Percentiles rank a stretch among this genome's conserved stretches.
Conservation (phyloP, 2,797 vertebrate genomes). For the Leptoclinus maculatus region DNA sequence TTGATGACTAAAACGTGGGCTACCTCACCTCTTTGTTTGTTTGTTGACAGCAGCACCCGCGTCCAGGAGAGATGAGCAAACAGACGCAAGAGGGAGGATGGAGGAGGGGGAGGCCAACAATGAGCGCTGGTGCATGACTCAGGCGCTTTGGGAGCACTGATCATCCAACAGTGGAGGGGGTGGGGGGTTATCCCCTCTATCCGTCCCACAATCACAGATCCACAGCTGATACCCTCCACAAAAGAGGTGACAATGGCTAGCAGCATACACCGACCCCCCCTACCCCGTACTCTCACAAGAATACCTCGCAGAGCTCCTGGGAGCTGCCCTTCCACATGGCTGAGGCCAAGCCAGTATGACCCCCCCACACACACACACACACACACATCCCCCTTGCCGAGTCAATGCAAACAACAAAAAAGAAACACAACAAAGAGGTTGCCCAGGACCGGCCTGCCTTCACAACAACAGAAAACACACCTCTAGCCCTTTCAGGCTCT, state of each 20-base stretch:
- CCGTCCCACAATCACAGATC: slow-evolving; percentile 68
- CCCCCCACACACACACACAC: not conserved
- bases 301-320: slow-evolving; percentile 71
- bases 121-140: slow-evolving; percentile 63
- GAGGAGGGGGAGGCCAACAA: slow-evolving; percentile 54
- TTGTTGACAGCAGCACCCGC: slow-evolving; percentile 20
- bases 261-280: slow-evolving; percentile 45
- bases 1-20: not conserved
- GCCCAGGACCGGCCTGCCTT: slow-evolving; percentile 31
- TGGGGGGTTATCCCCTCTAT: slow-evolving; percentile 66
- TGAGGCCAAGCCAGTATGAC: slow-evolving; percentile 54
- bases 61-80: slow-evolving; percentile 46
- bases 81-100: slow-evolving; percentile 28
- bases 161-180: slow-evolving; percentile 44
- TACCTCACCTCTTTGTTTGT: slow-evolving; percentile 20
- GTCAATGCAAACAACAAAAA: slow-evolving; percentile 47
- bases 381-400: slow-evolving; percentile 60
- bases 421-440: slow-evolving; percentile 74
- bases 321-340: slow-evolving; percentile 79
- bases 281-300: slow-evolving; percentile 66
- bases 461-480: slow-evolving; percentile 35
- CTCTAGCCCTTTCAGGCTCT: slow-evolving; percentile 20
- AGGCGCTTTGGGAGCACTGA: slow-evolving; percentile 60
- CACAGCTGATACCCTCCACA: slow-evolving; percentile 80
- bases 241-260: slow-evolving; percentile 70